Conservation (phyloP, 2,888 invertebrate genomes). For the Exocentrus adspersus region DNA sequence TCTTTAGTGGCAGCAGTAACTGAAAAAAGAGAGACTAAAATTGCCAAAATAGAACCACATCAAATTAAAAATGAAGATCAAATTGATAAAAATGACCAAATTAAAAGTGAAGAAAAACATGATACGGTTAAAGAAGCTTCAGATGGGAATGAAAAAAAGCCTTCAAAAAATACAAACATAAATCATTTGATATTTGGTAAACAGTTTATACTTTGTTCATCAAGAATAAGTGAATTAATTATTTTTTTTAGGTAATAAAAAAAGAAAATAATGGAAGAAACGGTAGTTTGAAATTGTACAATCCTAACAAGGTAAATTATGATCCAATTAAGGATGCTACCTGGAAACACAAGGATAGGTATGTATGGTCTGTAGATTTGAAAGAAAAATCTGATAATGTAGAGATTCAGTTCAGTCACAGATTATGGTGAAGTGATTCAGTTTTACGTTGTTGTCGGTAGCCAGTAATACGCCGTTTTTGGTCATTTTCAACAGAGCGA, state of each 20-base stretch:
- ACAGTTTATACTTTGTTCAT: conserved; percentile 71
- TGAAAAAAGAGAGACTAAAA: conserved; percentile 3
- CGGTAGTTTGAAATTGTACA: conserved; percentile 65
- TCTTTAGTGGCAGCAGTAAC: background rate
- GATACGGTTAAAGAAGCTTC: background rate
- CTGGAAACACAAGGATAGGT: conserved; percentile 80
- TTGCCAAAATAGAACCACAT: background rate
- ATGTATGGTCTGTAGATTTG: no score
- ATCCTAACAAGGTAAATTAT: conserved; percentile 79
- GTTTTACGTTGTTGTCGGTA: no score
- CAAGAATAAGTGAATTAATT: conserved; percentile 40
- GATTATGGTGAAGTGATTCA: no score
- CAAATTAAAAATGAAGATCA: background rate
- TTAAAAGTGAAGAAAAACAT: background rate
- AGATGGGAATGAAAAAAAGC: conserved; percentile 14
- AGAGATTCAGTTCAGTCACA: no score
- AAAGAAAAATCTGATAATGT: no score
- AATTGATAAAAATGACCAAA: background rate
- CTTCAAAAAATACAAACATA: conserved; percentile 20
- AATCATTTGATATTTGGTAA: conserved; percentile 35
- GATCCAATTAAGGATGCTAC: conserved; percentile 85
- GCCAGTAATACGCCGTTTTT: no score
- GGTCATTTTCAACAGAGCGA: no score
- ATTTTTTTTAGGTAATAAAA: conserved; percentile 27
- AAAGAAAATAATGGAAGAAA: conserved; percentile 26